Base-by-base conservation (phyloP, 2,797 vertebrate genomes). In the Alauda arvensis region DNA sequence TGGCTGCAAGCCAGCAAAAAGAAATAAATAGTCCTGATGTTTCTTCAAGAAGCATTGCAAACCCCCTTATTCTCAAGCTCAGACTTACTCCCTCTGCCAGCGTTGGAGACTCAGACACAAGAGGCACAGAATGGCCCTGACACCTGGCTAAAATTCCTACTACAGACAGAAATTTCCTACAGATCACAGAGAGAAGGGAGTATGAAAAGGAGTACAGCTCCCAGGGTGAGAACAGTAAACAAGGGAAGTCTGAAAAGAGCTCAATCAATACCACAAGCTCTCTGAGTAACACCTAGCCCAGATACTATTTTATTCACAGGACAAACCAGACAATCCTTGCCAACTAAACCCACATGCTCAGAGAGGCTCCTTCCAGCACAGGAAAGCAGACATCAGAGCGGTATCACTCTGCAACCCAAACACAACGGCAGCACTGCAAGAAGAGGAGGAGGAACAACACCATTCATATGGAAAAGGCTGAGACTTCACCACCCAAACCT, bases 241-340 rank as follows among this genome's bases (percentile, higher is more conserved):
- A 91, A 84, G 28, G 34, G 1, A 83, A 92, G 83, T 70, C 89
- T 93, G 75, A 85, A 90, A 93, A 95, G 67, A 92, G 83, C 69
- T 87, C 71, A 90, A 43, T 90, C 90, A 77, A 91, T 81, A 83
- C 37, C 75, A 87, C 28, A 51, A 79, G 70, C 34, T 60, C 81
- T 79, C 57, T 63, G 61, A 83, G 62, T 67, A 87, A 87, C 88
- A 87, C 82, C 91, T 87, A 92, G 78, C 55, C 52, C 91, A 77
- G 76, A 33, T 52, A 42, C 74, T 88, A 52, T 76, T 90, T 88
- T 62, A 88, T 77, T 88, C 84, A 90, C 67, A 89, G 84, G 85
- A 87, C 71, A 94, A 90, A 93, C 43, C 19, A 75, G 66, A 84
- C 33, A 65, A 70, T 88, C 56, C 52, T 71, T 68, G 79, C 71